Base-by-base conservation (phyloP, 2,797 vertebrate genomes). In the Megaceryle alcyon region DNA sequence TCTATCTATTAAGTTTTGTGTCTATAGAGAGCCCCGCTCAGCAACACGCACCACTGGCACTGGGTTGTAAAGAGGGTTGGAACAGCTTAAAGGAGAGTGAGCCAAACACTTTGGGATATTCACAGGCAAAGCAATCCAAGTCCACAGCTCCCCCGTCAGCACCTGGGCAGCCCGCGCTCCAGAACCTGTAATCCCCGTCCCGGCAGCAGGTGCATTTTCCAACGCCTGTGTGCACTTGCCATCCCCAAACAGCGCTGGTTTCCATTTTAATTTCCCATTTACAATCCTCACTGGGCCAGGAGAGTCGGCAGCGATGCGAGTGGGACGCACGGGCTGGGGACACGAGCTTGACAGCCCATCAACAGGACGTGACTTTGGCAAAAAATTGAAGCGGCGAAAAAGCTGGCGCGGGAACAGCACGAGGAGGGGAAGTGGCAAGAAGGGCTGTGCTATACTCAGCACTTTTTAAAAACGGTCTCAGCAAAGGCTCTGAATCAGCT, bases 401-500 rank as follows among this genome's bases (percentile, higher is more conserved):
- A 82, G 92, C 92, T 90, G 91, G 91, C 29, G 31, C 91, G 37
- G 91, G 87, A 92, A 90, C 19, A 14, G 91, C 86, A 65, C 22
- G 8, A 78, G 68, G 92, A 95, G 78, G 95, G 96, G 96, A 96
- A 96, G 96, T 96, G 95, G 96, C 92, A 88, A 92, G 70, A 63
- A 88, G 92, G 93, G 86, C 92, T 88, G 68, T 87, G 93, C 94
- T 88, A 94, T 92, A 87, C 94, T 96, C 96, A 96, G 96, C 96
- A 95, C 68, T 95, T 95, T 90, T 90, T 81, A 70, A 80, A 94
- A 91, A 95, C 14, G 29, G 90, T 68, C 96, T 96, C 94, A 63
- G 96, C 86, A 86, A 76, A 91, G 94, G 65, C 71, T 92, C 86
- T 93, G 93, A 88, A 94, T 93, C 88, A 75, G 92, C 37, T 82